Base-by-base conservation (phyloP, 2,797 vertebrate genomes). In the Odontamblyopus lacepedii region DNA sequence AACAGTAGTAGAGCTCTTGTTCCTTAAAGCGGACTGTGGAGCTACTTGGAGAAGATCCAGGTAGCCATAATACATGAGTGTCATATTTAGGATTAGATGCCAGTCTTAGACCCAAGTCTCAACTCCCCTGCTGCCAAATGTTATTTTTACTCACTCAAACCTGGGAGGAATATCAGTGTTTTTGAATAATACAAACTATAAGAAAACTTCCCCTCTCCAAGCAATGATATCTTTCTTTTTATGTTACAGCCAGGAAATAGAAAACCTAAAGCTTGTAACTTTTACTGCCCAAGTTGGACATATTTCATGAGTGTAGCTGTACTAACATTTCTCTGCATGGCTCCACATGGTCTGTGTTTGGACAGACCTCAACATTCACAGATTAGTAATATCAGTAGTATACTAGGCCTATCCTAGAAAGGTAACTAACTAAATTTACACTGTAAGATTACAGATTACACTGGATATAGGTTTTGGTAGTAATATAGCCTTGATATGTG, bases 1-100 rank as follows among this genome's bases (percentile, higher is more conserved):
- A 88, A 86, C 83, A 44, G 78, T 80, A 86, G 72, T 13, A 30
- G 61, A 75, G 18, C 16, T 30, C 12, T 61, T 18, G 51, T 76
- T 5, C 32, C 77, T 27, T 5, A 64, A 65, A 76, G 73, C 44
- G 57, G 67, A 65, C 68, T 63, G 69, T 57, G 18, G 23, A 41
- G 69, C 11, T 63, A 48, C 50, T 55, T 16, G 72, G 75, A 69
- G 64, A 30, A 62, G 77, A 67, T 64, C 73, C 79, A 44, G 51
- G 57, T 32, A 77, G 75, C 74, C 69, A 71, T 27, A 75, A 74
- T 78, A 41, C 68, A 76, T 63, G 56, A 35, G 74, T 73, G 76
- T 59, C 66, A 75, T 55, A 50, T 69, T 70, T 12, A 59, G 38
- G 41, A 66, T 23, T 11, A 13, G 41, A 53, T 60, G 5, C 26